Percentiles rank a stretch among this genome's conserved stretches.
These are phyloP conservation scores for Paracyclopina nana DNA, from an alignment of 1,140 invertebrate genomes.

Conservation along the genomic window DNA sequence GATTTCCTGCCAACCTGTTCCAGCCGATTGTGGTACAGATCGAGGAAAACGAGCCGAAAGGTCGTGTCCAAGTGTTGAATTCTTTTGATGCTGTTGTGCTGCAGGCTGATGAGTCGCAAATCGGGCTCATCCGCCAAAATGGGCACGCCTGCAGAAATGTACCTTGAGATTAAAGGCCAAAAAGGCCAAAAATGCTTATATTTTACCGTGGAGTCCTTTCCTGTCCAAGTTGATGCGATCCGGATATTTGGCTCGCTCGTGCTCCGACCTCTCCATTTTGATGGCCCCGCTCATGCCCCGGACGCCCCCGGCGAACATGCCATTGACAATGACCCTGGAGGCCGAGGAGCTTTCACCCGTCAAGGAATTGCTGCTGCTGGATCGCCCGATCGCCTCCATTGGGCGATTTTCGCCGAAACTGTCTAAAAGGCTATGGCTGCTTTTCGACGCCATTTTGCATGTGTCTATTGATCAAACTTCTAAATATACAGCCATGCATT, in stretches of 20 bases:
- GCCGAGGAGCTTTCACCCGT: too few species aligned
- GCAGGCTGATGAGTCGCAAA: constrained; percentile 58
- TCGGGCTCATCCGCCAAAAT: constrained; percentile 53
- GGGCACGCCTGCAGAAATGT: constrained; percentile 30
- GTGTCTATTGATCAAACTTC: too few species aligned
- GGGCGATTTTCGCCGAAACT: too few species aligned
- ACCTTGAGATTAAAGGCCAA: too few species aligned
- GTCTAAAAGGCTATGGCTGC: too few species aligned
- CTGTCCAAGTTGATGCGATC: constrained; percentile 5
- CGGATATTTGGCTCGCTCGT: background rate
- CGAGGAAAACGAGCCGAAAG: constrained; percentile 63
- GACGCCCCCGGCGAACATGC: background rate
- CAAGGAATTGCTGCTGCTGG: too few species aligned
- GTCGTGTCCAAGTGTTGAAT: constrained; percentile 41
- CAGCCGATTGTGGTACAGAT: constrained; percentile 82
- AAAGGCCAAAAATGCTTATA: too few species aligned
- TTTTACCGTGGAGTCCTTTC: constrained; percentile 1
- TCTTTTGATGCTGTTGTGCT: constrained; percentile 66
- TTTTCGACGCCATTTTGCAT: too few species aligned
- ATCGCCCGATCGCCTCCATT: too few species aligned
- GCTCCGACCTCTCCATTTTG: constrained; percentile 1
- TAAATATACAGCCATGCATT: too few species aligned
- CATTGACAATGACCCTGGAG: too few species aligned
- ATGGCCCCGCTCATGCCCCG: background rate
- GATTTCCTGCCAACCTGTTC: too few species aligned